Evolutionary conservation across 2,113 vertebrate genomes (phyloP), one percentile per base, ranked within the genome.

Genomic region (Silurus glanis): DNA sequence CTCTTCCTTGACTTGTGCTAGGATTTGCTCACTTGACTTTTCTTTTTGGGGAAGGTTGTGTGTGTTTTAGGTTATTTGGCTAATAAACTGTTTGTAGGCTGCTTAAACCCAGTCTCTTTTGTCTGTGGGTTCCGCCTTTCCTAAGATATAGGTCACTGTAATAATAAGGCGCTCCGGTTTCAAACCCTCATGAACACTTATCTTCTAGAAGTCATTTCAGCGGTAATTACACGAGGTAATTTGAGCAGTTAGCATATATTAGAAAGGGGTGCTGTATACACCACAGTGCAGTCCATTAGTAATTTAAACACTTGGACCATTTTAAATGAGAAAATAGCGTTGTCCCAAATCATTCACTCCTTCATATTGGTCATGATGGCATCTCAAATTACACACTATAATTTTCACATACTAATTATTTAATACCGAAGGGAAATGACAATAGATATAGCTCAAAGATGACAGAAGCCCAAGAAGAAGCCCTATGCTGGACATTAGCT

Each of bases 11-110:
- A 74, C 61, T 49, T 14, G 59, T 71, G 25, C 75, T 25, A 5
- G 13, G 72, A 23, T 53, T 81, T 76, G 61, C 56, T 83, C 71
- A 8, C 74, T 84, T 53, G 69, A 47, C 45, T 75, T 49, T 59
- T 79, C 67, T 80, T 23, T 37, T 83, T 62, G 14, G 47, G 28
- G 62, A 84, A 64, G 82, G 79, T 71, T 58, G 66, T 83, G 59
- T 25, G 61, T 71, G 59, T 59, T 12, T 23, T 23, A 79, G 83
- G 80, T 86, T 85, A 74, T 84, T 87, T 87, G 64, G 80, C 66
- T 76, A 83, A 75, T 76, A 84, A 86, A 86, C 81, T 78, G 81
- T 89, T 82, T 21, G 55, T 17, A 72, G 61, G 21, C 62, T 67
- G 47, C 23, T 14, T 45, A 79, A 59, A 83, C 67, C 67, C 72